Base-by-base conservation (phyloP, 2,797 vertebrate species). In the Ctenosaura bakeri region DNA sequence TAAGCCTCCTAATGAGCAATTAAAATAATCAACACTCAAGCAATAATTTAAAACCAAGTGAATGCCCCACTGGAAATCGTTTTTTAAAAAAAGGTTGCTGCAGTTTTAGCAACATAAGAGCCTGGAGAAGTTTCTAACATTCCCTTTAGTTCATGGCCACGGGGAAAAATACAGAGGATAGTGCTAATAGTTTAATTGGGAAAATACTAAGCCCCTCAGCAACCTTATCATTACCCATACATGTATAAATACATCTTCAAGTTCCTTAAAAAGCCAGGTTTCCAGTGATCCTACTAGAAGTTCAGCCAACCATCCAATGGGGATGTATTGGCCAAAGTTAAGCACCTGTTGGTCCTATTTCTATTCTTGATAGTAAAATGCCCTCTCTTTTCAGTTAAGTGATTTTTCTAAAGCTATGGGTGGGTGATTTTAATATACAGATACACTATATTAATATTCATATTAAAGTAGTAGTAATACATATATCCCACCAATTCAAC, bases 21-120 rank as follows among this genome's bases (percentile, higher is more conserved):
- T 91, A 95, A 91, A 95, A 93, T 94, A 95, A 86, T 38, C 79
- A 94, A 76, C 87, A 94, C 94, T 93, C 71, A 76, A 94, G 92
- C 93, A 83, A 92, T 93, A 96, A 95, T 94, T 96, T 95, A 93
- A 90, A 94, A 94, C 71, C 85, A 94, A 95, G 93, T 90, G 85
- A 85, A 88, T 82, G 93, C 93, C 88, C 88, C 80, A 62, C 54
- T 80, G 85, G 90, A 91, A 89, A 83, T 89, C 71, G 50, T 59
- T 50, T 83, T 71, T 83, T n/a, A 22, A 14, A 46, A n/a, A 14
- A 71, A 79, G 42, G 54, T 54, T 89, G 79, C 85, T 87, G 64
- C 62, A 83, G 26, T 74, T 91, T 85, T 76, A 85, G 77, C 46
- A 85, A 74, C 80, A 62, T n/a, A 54, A 69, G 54, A 22, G 38